phyloP scores from a whole-genome alignment of 2,113 vertebrate species.

The Gasterosteus nipponicus region DNA sequence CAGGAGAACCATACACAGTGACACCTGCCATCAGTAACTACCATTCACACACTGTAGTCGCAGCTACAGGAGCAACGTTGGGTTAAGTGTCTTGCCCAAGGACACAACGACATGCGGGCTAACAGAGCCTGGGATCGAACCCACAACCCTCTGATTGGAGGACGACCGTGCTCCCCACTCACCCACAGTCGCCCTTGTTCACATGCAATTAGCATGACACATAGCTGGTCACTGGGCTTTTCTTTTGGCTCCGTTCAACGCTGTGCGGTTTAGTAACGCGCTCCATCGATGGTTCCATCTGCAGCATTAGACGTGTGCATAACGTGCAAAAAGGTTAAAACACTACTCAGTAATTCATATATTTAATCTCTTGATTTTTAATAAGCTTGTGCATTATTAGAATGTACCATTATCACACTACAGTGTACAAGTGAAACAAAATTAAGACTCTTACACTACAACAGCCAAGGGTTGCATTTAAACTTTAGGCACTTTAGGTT shows the following conservation, averaged over 20 bases:
- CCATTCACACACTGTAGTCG: too few relatives aligned
- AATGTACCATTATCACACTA: neutral
- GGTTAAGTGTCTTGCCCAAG: too few relatives aligned
- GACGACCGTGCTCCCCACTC: too few relatives aligned
- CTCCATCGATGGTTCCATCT: neutral
- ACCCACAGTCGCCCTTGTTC: too few relatives aligned
- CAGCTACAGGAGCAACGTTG: too few relatives aligned
- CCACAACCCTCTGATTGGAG: too few relatives aligned
- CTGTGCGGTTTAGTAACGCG: neutral
- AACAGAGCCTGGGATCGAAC: too few relatives aligned
- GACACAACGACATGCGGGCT: too few relatives aligned
- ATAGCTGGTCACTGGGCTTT: neutral
- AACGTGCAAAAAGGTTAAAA: neutral
- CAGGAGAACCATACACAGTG: too few relatives aligned
- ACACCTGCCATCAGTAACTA: too few relatives aligned
- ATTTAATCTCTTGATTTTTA: neutral
- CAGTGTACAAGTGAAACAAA: neutral
- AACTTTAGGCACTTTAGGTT: neutral
- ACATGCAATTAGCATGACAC: neutral
- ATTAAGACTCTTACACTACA: neutral
- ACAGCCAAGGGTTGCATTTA: constrained; percentile 2
- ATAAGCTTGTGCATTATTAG: neutral
- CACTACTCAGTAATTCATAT: neutral
- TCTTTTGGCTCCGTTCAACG: neutral
- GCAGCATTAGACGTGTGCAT: neutral